Conservation (phyloP, 2,113 vertebrate species). For the Athene noctua region DNA sequence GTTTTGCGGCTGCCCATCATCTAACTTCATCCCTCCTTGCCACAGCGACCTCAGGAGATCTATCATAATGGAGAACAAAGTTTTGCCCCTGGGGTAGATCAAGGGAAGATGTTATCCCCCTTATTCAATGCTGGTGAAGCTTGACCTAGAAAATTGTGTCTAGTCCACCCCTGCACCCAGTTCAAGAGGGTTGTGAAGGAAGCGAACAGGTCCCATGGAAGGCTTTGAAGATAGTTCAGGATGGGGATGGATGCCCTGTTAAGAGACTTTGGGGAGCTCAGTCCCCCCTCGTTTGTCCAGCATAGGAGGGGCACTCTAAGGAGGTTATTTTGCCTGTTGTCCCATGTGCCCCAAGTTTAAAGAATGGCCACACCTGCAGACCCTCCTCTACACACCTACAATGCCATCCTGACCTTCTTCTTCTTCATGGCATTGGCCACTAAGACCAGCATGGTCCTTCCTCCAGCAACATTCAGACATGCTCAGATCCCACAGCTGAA, state of each 20-base stretch:
- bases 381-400: neutral
- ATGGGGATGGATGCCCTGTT: neutral
- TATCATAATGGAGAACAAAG: neutral
- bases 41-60: neutral
- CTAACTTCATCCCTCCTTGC: neutral
- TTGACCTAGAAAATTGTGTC: neutral
- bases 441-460: rapidly evolving
- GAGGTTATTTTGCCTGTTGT: neutral
- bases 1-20: neutral
- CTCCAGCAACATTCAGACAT: neutral
- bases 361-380: neutral
- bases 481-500: neutral
- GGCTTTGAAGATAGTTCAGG: neutral
- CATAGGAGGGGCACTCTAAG: neutral
- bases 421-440: neutral
- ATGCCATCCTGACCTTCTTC: neutral
- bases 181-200: neutral
- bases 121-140: neutral
- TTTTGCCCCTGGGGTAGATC: neutral
- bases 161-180: rapidly evolving
- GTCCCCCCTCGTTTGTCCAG: neutral
- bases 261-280: neutral
- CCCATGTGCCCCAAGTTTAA: neutral
- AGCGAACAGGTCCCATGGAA: neutral
- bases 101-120: rapidly evolving